phyloP scores from a whole-genome alignment of 2,113 vertebrate species.

The Cephalopholis sonnerati region DNA sequence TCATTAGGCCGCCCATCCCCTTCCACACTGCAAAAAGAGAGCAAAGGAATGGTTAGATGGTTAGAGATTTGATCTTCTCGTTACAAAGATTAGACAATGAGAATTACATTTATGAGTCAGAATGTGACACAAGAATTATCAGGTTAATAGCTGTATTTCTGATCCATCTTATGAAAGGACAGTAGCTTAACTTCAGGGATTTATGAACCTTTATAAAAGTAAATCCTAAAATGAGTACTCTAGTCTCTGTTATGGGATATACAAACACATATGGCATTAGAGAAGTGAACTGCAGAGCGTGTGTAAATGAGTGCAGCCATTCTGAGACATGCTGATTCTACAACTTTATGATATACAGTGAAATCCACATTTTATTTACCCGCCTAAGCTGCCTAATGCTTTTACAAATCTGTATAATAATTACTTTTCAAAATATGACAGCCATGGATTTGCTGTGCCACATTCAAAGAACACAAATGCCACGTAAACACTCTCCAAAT shows the following conservation, averaged over 20 bases:
- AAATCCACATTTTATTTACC: conserved; percentile 20
- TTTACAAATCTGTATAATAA: background rate
- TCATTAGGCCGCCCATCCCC: conserved; percentile 93
- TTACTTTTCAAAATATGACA: conserved; percentile 5
- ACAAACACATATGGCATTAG: conserved; percentile 8
- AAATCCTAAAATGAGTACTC: background rate
- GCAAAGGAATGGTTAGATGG: conserved; percentile 15
- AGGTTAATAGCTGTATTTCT: conserved; percentile 13
- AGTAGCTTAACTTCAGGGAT: conserved; percentile 12
- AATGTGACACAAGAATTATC: conserved; percentile 8
- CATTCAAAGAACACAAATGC: conserved; percentile 23
- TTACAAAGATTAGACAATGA: background rate
- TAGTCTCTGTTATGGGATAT: background rate
- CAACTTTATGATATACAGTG: conserved; percentile 7
- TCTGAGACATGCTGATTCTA: conserved; percentile 26
- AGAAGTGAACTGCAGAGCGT: background rate
- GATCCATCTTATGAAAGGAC: conserved; percentile 7
- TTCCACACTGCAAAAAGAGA: conserved; percentile 89
- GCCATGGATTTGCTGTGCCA: background rate
- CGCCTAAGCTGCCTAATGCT: background rate
- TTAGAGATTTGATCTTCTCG: background rate
- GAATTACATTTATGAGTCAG: background rate
- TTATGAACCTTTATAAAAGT: background rate
- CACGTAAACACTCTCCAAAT: conserved; percentile 23
- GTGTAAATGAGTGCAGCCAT: conserved; percentile 1